Percentiles rank a stretch among this genome's conserved stretches.
phyloP scores from a whole-genome alignment of 92 coral and sea anemone species.

The Porites rus region DNA sequence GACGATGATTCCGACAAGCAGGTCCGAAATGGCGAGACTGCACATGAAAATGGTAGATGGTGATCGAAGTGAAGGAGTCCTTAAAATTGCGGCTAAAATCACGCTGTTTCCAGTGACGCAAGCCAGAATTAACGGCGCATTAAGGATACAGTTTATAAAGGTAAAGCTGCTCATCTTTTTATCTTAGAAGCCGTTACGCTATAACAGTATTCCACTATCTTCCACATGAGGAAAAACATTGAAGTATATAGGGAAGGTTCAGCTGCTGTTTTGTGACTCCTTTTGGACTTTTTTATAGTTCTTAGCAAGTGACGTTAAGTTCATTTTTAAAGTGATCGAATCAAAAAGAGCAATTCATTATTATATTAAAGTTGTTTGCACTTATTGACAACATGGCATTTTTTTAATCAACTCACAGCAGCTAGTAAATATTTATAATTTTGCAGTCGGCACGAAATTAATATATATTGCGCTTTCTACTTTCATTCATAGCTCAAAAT shows the following conservation, averaged over 20 bases:
- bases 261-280: neutral
- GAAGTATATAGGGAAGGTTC: too few species aligned
- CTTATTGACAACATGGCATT: neutral
- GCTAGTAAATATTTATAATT: neutral
- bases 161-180: neutral
- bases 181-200: neutral
- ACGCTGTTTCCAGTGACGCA: neutral
- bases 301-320: neutral
- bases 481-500: too few species aligned
- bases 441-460: neutral
- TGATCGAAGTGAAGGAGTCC: conserved; percentile 19
- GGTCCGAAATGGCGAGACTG: conserved; percentile 27
- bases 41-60: conserved; percentile 15
- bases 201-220: neutral
- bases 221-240: neutral
- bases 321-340: neutral
- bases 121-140: neutral
- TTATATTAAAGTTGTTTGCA: neutral
- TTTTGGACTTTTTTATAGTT: neutral
- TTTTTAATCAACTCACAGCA: neutral
- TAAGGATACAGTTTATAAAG: neutral
- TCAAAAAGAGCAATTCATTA: neutral
- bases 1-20: conserved; percentile 17
- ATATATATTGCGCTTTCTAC: too few species aligned
- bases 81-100: neutral